A percentile compares a stretch with the other conserved stretches of the same genome.
Evolutionary conservation across 2,113 vertebrate species (phyloP).

Genomic region (Seriola aureovittata): DNA sequence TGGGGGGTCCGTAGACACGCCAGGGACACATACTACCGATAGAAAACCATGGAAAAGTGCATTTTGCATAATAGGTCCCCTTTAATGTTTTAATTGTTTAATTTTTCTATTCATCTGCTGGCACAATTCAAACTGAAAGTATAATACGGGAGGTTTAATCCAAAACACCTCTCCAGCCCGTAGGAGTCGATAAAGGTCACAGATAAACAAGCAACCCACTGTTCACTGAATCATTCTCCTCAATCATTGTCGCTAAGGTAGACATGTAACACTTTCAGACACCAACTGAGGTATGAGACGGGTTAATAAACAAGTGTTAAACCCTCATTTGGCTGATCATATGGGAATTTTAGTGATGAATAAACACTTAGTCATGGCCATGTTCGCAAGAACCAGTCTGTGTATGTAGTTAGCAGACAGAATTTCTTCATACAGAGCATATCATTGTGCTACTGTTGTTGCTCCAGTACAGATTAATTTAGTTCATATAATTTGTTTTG

Average conservation of each 20-base stretch:
- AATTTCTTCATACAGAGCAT: background rate
- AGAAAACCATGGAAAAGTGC: too few relatives aligned
- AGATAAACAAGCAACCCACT: slow-evolving; percentile 23
- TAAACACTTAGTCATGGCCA: background rate
- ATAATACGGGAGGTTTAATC: slow-evolving; percentile 3
- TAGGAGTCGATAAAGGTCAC: slow-evolving; percentile 24
- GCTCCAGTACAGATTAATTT: background rate
- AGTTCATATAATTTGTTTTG: background rate
- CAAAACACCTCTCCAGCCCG: slow-evolving; percentile 29
- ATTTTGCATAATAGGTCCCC: too few relatives aligned
- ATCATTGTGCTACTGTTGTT: background rate
- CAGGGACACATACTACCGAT: too few relatives aligned
- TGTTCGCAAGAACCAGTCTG: background rate
- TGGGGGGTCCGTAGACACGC: too few relatives aligned
- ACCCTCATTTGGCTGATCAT: background rate
- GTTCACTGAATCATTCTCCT: slow-evolving; percentile 11
- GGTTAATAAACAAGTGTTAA: background rate
- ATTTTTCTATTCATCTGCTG: background rate
- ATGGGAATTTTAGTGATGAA: background rate
- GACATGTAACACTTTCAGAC: background rate
- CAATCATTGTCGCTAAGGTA: background rate
- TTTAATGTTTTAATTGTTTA: too few relatives aligned
- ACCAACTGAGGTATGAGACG: background rate
- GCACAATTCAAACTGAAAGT: background rate
- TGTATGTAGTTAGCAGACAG: too few relatives aligned